Evolutionary conservation across 2,797 vertebrate species (phyloP), one percentile per base, ranked within the genome.

Genomic region (Ceryle rudis): DNA sequence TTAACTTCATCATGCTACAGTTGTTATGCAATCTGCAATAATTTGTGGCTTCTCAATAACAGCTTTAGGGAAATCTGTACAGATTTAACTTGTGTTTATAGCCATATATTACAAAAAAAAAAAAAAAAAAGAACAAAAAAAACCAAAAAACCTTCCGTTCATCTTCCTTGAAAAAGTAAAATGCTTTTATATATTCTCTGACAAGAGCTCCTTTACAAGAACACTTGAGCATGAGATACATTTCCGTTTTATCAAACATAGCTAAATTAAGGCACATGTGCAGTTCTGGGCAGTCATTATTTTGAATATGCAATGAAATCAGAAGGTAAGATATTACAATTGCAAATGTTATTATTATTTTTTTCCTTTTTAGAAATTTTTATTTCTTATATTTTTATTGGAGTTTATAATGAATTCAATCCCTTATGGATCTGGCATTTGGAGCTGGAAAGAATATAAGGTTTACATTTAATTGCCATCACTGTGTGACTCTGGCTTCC

Each of bases 31-130:
- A 96, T 88, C 60, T 95, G 47, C 31, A 85, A 11, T 95, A 87
- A 92, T 97, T 96, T 94, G 65, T 95, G 26, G 8, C 89, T 93
- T 95, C 42, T 91, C 84, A 84, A 20, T 93, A 94, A 83, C 31
- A 89, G 57, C 81, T 89, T 81, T 87, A 94, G 95, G 80, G 67
- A 77, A 96, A 93, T 74, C 65, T 78, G 49, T 33, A 47, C 9
- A 67, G 35, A 79, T 54, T 54, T 91, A 80, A 22, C 39, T 84
- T 89, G 11, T 85, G 23, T 16, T 95, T 90, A 74, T 71, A 66
- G 29, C 10, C 66, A 79, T 95, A 81, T 79, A 73, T 86, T 81
- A 37, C 35, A 2, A 31, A 61, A 29, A 35, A 75, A 52, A 29
- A 39, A 41, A 41, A 41, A 41, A 37, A 37, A 37, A 37, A 37